Evolutionary conservation across 2,888 invertebrate species (phyloP).

Genomic region (Caenorhabditis uteleia): DNA sequence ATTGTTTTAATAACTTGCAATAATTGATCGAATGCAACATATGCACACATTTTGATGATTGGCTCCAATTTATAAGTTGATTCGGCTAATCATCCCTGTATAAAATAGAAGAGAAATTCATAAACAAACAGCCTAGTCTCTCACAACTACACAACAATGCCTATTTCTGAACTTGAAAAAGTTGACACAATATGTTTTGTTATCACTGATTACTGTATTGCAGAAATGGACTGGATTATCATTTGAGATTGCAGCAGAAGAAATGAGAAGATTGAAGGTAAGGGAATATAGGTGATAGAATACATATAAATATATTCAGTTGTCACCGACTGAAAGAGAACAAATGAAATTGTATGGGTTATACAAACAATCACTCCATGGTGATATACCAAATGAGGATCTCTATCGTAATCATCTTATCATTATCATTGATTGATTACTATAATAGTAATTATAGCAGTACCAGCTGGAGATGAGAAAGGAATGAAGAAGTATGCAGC

Average conservation of each 20-base stretch:
- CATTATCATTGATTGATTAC: too few relatives aligned
- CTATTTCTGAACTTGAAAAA: constrained; percentile 40
- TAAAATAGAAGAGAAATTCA: too few relatives aligned
- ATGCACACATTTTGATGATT: too few relatives aligned
- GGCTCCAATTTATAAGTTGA: too few relatives aligned
- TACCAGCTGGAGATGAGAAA: constrained; percentile 21
- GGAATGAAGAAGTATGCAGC: constrained; percentile 45
- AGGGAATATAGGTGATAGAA: not conserved
- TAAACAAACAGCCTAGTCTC: not conserved
- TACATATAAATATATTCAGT: not conserved
- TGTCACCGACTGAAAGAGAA: constrained; percentile 42
- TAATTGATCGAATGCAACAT: too few relatives aligned
- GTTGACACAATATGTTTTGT: not conserved
- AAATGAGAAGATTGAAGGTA: constrained; percentile 50
- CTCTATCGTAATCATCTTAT: constrained; percentile 42
- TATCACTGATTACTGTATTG: not conserved
- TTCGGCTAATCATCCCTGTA: too few relatives aligned
- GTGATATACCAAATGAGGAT: constrained; percentile 52
- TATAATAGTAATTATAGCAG: too few relatives aligned
- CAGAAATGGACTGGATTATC: constrained; percentile 51
- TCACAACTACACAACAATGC: constrained; percentile 10
- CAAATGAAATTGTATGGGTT: constrained; percentile 49
- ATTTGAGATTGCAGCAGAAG: constrained; percentile 59
- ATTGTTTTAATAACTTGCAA: too few relatives aligned
- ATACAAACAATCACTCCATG: constrained; percentile 59